Evolutionary conservation across 2,113 vertebrate species (phyloP).

Genomic region (Danio rerio): DNA sequence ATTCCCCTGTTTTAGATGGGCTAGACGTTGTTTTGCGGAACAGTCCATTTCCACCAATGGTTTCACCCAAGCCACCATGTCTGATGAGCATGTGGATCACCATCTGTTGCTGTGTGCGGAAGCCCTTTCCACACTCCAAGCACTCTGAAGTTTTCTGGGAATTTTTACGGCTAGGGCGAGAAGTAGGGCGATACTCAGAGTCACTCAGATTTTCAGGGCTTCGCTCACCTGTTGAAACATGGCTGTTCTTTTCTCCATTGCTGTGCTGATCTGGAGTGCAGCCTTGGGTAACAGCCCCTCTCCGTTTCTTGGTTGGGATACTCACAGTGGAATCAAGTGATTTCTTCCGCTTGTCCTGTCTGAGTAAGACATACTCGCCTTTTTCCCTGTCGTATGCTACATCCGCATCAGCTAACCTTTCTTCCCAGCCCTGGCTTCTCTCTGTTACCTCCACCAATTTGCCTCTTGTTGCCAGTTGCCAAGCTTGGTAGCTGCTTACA

Average conservation of each 20-base stretch:
- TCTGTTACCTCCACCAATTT: constrained; percentile 88
- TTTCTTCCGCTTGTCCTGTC: constrained; percentile 90
- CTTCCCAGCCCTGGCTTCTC: constrained; percentile 87
- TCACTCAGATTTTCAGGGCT: constrained; percentile 59
- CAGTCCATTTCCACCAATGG: constrained; percentile 52
- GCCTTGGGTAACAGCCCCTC: constrained; percentile 45
- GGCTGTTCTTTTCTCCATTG: constrained; percentile 57
- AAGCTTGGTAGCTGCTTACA: constrained; percentile 93
- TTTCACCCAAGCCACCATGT: constrained; percentile 56
- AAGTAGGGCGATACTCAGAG: constrained; percentile 76
- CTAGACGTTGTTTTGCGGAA: constrained; percentile 43
- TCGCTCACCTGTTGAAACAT: constrained; percentile 51
- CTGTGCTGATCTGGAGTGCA: constrained; percentile 30
- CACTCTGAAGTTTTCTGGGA: constrained; percentile 84
- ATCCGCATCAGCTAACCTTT: constrained; percentile 83
- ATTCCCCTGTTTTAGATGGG: constrained; percentile 45
- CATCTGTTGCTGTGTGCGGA: constrained; percentile 91
- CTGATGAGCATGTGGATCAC: constrained; percentile 82
- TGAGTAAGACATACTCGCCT: constrained; percentile 85
- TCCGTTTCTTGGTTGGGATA: constrained; percentile 70
- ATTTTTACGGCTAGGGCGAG: constrained; percentile 72
- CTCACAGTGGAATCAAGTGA: constrained; percentile 73
- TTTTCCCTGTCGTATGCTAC: constrained; percentile 86
- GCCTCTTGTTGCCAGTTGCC: constrained; percentile 92
- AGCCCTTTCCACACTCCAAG: constrained; percentile 87